These are phyloP conservation scores for Todus mexicanus DNA, from an alignment of 2,797 vertebrate species.

Conservation along the genomic window DNA sequence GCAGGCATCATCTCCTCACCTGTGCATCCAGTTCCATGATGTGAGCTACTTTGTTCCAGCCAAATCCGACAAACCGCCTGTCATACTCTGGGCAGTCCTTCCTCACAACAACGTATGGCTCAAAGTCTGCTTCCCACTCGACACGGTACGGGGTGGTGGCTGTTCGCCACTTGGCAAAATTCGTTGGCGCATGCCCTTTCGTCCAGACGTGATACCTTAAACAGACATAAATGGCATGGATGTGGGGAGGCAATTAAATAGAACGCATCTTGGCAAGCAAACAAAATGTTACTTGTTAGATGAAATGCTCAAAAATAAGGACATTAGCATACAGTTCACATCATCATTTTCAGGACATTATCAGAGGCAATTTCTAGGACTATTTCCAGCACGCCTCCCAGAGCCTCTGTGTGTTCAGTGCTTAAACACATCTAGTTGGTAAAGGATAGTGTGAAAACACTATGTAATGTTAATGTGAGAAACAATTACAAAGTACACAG, in stretches of 20 bases:
- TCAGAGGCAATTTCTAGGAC: neutral
- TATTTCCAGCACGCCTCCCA: neutral
- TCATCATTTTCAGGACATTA: neutral
- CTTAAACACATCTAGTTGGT: neutral
- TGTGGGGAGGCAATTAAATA: neutral
- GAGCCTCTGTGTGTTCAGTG: neutral
- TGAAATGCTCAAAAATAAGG: constrained; percentile 12
- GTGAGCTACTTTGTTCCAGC: constrained; percentile 99
- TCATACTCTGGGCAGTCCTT: constrained; percentile 94
- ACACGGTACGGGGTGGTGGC: constrained; percentile 95
- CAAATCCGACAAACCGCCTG: constrained; percentile 95
- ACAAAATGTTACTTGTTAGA: neutral
- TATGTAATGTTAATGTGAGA: constrained; percentile 8
- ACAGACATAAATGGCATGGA: neutral
- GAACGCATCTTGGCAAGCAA: neutral
- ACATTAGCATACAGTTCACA: constrained; percentile 1
- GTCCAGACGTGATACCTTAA: constrained; percentile 98
- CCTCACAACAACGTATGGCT: constrained; percentile 96
- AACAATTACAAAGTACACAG: constrained; percentile 30
- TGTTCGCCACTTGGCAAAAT: constrained; percentile 98
- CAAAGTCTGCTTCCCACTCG: constrained; percentile 97
- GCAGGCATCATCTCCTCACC: constrained; percentile 69
- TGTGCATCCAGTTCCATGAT: constrained; percentile 99
- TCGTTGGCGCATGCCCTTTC: constrained; percentile 96
- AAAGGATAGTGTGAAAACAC: constrained; percentile 7